phyloP scores from a whole-genome alignment of 2,888 invertebrate genomes.

The Merodon equestris region DNA sequence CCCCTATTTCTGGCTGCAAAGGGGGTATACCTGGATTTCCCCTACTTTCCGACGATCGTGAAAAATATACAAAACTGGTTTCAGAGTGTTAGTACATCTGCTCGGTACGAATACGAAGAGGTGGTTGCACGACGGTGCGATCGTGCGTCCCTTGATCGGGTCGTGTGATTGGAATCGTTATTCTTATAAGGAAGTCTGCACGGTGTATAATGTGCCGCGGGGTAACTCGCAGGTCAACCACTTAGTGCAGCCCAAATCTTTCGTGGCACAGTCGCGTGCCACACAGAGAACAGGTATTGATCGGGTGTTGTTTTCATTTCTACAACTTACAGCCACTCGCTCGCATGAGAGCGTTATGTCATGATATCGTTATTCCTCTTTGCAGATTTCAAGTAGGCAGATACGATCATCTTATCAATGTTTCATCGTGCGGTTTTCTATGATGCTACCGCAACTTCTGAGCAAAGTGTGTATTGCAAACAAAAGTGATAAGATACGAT shows the following conservation, averaged over 20 bases:
- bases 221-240: slow-evolving; percentile 64
- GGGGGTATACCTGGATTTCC: slow-evolving; percentile 16
- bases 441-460: slow-evolving; percentile 8
- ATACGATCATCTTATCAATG: slow-evolving; percentile 10
- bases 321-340: slow-evolving; percentile 36
- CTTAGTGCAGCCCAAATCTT: slow-evolving; percentile 64
- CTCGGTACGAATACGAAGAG: no score
- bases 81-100: slow-evolving; percentile 57
- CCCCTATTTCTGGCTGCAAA: slow-evolving; percentile 40
- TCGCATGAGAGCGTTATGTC: slow-evolving; percentile 23
- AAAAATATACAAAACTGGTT: slow-evolving; percentile 39
- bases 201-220: slow-evolving; percentile 28
- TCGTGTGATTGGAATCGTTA: slow-evolving; percentile 37
- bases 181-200: slow-evolving; percentile 66
- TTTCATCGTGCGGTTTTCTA: slow-evolving; percentile 14
- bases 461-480: not conserved
- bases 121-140: no score
- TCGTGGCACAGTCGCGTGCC: slow-evolving; percentile 65
- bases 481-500: slow-evolving; percentile 35
- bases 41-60: slow-evolving; percentile 13
- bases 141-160: slow-evolving; percentile 44
- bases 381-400: not conserved
- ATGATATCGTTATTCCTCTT: slow-evolving; percentile 9
- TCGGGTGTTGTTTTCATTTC: slow-evolving; percentile 32
- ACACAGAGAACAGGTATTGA: slow-evolving; percentile 43